Conservation (phyloP, 2,888 invertebrate genomes). For the Ganaspis brasiliensis region DNA sequence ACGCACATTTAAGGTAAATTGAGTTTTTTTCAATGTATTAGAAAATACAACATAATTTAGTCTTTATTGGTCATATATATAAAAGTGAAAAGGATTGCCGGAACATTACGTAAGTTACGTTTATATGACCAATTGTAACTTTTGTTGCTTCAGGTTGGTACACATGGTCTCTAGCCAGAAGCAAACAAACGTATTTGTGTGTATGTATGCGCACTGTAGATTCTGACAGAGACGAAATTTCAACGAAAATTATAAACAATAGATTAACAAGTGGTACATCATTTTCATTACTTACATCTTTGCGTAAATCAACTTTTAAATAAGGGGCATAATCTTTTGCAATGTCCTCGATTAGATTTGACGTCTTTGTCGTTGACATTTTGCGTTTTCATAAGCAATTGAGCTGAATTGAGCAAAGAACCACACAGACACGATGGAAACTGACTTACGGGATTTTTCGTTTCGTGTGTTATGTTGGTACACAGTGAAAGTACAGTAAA, state of each 20-base stretch:
- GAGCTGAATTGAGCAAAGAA: background rate
- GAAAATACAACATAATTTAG: slow-evolving; percentile 6
- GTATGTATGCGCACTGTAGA: too few species aligned
- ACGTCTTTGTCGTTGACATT: slow-evolving; percentile 36
- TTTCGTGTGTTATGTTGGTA: too few species aligned
- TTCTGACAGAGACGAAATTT: slow-evolving; percentile 2
- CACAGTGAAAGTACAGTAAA: too few species aligned
- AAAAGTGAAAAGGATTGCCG: background rate
- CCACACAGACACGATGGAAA: slow-evolving; percentile 1
- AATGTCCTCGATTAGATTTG: slow-evolving; percentile 71
- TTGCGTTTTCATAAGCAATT: background rate
- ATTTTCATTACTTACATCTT: slow-evolving; percentile 68
- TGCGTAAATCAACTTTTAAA: slow-evolving; percentile 71
- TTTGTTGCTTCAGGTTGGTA: slow-evolving; percentile 13
- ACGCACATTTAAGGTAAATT: background rate
- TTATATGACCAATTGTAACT: background rate
- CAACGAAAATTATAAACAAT: slow-evolving; percentile 6
- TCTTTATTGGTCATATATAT: background rate
- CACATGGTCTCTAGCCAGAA: background rate
- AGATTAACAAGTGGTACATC: background rate
- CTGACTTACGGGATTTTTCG: slow-evolving; percentile 13
- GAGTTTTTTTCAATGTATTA: background rate
- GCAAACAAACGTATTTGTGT: background rate
- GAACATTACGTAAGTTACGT: background rate
- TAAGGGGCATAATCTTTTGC: slow-evolving; percentile 76